phyloP scores from a whole-genome alignment of 2,888 invertebrate genomes.

The Acrocyrtus sp. region DNA sequence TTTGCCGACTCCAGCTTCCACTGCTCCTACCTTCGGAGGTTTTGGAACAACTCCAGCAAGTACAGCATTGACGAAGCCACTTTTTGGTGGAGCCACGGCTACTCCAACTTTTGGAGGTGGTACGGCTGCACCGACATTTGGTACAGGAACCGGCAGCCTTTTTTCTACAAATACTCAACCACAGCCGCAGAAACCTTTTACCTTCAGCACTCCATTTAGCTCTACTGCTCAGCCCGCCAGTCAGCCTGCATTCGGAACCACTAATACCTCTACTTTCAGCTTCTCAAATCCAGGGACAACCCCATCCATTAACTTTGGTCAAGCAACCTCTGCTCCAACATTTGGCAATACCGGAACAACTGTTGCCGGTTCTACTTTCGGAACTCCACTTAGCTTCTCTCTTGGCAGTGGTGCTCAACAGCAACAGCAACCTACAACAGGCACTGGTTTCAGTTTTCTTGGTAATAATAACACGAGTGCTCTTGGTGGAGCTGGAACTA shows the following conservation, averaged over 20 bases:
- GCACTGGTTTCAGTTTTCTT: constrained; percentile 26
- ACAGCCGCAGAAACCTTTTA: constrained; percentile 68
- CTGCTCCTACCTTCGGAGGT: constrained; percentile 67
- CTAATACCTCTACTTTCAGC: constrained; percentile 30
- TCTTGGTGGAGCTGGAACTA: neutral
- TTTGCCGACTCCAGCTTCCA: constrained; percentile 65
- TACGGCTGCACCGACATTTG: constrained; percentile 69
- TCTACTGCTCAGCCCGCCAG: constrained; percentile 8
- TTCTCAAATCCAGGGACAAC: constrained; percentile 44
- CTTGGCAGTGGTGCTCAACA: constrained; percentile 12
- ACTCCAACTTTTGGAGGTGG: constrained; percentile 71
- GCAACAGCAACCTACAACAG: constrained; percentile 2
- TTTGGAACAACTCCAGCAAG: constrained; percentile 65
- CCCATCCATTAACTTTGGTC: constrained; percentile 47
- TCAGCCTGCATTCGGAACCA: constrained; percentile 55
- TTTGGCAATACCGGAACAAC: constrained; percentile 12
- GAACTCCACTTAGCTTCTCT: constrained; percentile 12
- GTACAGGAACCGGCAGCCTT: constrained; percentile 66
- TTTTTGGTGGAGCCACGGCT: constrained; percentile 38
- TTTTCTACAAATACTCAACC: constrained; percentile 70
- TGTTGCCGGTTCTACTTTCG: constrained; percentile 10
- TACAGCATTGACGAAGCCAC: constrained; percentile 63
- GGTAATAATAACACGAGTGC: constrained; percentile 1
- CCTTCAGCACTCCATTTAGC: constrained; percentile 50
- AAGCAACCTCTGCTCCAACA: constrained; percentile 12